Evolutionary conservation across 2,888 invertebrate species (phyloP), one percentile per base, ranked within the genome.

Genomic region (Geotrupes spiniger): DNA sequence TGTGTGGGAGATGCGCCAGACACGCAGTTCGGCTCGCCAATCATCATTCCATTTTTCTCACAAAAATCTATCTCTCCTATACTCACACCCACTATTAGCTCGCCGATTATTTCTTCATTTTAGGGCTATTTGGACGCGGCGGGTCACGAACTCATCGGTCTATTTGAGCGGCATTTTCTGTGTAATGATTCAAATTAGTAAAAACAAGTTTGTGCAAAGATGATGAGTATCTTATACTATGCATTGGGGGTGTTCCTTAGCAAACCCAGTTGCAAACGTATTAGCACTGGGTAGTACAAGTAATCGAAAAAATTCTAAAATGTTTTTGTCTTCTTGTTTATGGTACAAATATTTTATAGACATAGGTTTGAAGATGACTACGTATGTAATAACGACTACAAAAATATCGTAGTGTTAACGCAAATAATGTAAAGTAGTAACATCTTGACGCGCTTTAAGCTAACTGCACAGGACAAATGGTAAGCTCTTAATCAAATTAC

Each of bases 21-120:
- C 62, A 62, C 62, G 62, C 62, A 62, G 61, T 49, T 48, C 51
- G 36, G 46, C 40, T 56, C 52, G 52, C 58, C 59, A 60, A 58
- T 61, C 57, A 59, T 61, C 59, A 57, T 60, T 61, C 61, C 60
- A 61, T 36, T 55, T 57, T 59, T 59, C 58, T 55, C 55, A 57
- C 53, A 62, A 59, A 62, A 61, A 60, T 56, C 44, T 38, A 53
- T 58, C 54, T 60, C 21, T 11, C 58, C 54, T 58, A 53, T 53
- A 49, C 21, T 17, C 29, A 55, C 54, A 50, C 54, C 52, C 53
- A 57, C 57, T 51, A 54, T 48, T 29, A 42, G 36, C 25, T 16
- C 42, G 42, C 41, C 37, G 14, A 29, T 38, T 16, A 12, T 39
- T 11, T 29, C 21, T 39, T 29, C 11, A 38, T 10, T 39, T 21